Evolutionary conservation across 2,888 invertebrate species (phyloP), one percentile per base, ranked within the genome.

Genomic region (Pseudococcus jackbeardsleyi): DNA sequence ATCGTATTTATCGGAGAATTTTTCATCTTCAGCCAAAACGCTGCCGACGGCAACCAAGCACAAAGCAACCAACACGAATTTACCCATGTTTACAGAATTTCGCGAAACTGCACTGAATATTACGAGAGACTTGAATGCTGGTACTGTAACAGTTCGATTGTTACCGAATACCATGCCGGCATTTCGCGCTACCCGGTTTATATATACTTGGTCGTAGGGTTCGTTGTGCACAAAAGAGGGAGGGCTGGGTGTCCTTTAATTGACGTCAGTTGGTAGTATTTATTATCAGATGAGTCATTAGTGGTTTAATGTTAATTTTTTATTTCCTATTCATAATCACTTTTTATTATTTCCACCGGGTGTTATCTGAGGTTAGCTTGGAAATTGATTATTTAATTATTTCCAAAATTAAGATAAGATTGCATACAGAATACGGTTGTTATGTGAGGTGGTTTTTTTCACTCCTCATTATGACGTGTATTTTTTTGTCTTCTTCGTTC

Each of bases 1-100:
- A 91, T 95, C 95, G 90, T 94, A 96, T 90, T 94, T 95, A 89
- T 93, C 93, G 0, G 94, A 94, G 90, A 95, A 95, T 33, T 91
- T 92, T 1, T 93, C 92, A 26, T 91, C 92, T 8, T 91, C 92
- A 89, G 91, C 91, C 46, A 89, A 87, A 48, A 88, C 89, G 79
- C 89, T 89, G 39, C 89, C 88, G n/a, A 89, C 89, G 26, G 88
- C 88, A 19, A 84, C 84, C 48, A 87, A 50, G 82, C 88, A 89
- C 22, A 88, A 68, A 11, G 87, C 89, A 0, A 90, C 26, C 33
- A 89, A 88, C 3, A 90, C 33, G 15, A 89, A 17, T 59, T 89
- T 88, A 48, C 88, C 68, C 90, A 90, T 46, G 46, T 46, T 89
- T n/a, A 46, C 72, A 17, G 48, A 22, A 9, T 46, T 72, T 50